Percentiles rank a stretch among this genome's conserved stretches.
Conservation (phyloP, 2,113 vertebrate species). For the Mesoclemmys tuberculata region DNA sequence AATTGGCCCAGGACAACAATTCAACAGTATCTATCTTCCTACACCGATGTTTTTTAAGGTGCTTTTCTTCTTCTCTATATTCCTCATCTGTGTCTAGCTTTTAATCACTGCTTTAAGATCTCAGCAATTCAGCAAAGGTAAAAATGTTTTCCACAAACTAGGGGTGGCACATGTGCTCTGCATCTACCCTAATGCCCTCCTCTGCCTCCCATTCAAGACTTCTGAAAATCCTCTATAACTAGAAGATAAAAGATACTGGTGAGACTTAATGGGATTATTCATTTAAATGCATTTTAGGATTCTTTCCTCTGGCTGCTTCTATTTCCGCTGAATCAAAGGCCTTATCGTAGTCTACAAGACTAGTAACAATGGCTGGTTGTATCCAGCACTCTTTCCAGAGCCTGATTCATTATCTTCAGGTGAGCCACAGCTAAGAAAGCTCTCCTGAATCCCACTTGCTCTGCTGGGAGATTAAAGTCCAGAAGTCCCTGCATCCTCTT, state of each 20-base stretch:
- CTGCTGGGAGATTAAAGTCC: background rate
- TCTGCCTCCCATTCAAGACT: accelerated
- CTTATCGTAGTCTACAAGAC: background rate
- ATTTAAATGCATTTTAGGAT: background rate
- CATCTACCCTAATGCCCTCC: background rate
- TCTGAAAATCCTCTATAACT: background rate
- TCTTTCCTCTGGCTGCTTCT: background rate
- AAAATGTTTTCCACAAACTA: background rate
- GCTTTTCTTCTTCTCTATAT: accelerated
- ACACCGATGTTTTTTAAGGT: background rate
- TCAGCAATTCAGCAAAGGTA: accelerated
- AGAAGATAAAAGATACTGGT: accelerated
- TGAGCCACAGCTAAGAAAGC: background rate
- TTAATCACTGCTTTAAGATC: background rate
- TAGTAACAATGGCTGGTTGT: background rate
- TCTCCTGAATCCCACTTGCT: accelerated
- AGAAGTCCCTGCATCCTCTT: background rate
- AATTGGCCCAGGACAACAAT: accelerated
- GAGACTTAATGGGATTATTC: background rate
- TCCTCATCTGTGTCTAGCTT: background rate
- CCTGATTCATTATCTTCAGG: background rate
- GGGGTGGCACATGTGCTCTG: background rate
- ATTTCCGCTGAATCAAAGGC: background rate
- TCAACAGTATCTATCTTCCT: background rate
- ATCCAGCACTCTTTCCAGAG: background rate